Conservation (phyloP, 2,888 invertebrate genomes). For the Athripsodes cinereus region DNA sequence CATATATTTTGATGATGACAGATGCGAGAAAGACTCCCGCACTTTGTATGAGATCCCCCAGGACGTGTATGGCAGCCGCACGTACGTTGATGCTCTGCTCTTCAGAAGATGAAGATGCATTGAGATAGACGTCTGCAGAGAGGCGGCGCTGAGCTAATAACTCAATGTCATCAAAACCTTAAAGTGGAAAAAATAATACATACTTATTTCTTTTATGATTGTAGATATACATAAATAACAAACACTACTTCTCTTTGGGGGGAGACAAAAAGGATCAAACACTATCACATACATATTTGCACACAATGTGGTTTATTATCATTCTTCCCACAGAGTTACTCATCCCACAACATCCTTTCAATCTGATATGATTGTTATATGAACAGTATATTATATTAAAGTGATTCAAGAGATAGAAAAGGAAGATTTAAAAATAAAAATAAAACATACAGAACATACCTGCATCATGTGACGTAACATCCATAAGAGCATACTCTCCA, state of each 20-base stretch:
- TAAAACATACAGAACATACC: neutral
- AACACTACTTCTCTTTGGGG: too few species aligned
- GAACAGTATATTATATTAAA: too few species aligned
- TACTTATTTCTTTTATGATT: too few species aligned
- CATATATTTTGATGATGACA: conserved; percentile 73
- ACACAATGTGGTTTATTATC: too few species aligned
- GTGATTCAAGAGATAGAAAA: too few species aligned
- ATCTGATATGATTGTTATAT: too few species aligned
- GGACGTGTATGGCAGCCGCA: conserved; percentile 83
- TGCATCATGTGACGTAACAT: conserved; percentile 10
- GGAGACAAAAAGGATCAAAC: too few species aligned
- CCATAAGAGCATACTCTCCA: conserved; percentile 34
- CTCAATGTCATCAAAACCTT: conserved; percentile 25
- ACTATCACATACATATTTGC: too few species aligned
- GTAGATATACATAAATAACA: too few species aligned
- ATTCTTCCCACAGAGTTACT: too few species aligned
- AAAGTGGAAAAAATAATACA: neutral
- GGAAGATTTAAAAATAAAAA: too few species aligned
- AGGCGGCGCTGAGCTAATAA: conserved; percentile 11
- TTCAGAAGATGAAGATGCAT: conserved; percentile 6
- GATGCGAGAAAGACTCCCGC: conserved; percentile 81
- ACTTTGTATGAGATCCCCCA: conserved; percentile 86
- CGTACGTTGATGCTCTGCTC: conserved; percentile 67
- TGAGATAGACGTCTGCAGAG: neutral
- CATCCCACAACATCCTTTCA: too few species aligned